Evolutionary conservation across 2,797 vertebrate genomes (phyloP), one percentile per base, ranked within the genome.

Genomic region (Peromyscus nudipes): DNA sequence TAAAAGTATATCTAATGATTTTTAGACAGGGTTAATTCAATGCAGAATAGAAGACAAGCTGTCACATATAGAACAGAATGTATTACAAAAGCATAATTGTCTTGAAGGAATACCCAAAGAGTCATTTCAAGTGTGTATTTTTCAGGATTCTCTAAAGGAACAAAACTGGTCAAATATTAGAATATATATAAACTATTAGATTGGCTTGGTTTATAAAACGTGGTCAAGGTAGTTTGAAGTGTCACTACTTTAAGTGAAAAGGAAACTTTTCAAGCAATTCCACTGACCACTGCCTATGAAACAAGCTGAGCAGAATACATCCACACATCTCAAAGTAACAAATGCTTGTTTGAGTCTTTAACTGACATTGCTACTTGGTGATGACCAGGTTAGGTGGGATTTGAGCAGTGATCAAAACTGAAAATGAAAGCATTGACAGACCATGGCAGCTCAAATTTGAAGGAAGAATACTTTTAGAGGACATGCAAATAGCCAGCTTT

Each of bases 241-340:
- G 79, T 82, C 23, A 43, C 4, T 79, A 34, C 43, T 64, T 1
- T 85, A 82, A 65, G 0, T 25, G 12, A 27, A 37, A 19, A 83
- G 57, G 37, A 57, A 87, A 60, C 3, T 10, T 90, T 93, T 43
- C 46, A 89, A 92, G 52, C 6, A 94, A 7, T 17, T 97, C 86
- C 8, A 4, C 82, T 77, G 80, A 29, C 2, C 2, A 46, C 69
- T 27, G 21, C 43, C 10, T 49, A 16, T 29, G 92, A 60, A 92
- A 60, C 4, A 71, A 87, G 37, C 11, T 49, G 9, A 49, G 62
- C 2, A 83, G 29, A 91, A 49, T 92, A 91, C 27, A 34, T 6
- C 29, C 14, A 40, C 0, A 12, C 55, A 9, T 71, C 67, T 83
- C 34, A 17, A 64, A 37, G 60, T 80, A 94, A 87, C 13, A 69